Conservation (phyloP, 2,113 vertebrate genomes). For the Ceuthmochares aereus region DNA sequence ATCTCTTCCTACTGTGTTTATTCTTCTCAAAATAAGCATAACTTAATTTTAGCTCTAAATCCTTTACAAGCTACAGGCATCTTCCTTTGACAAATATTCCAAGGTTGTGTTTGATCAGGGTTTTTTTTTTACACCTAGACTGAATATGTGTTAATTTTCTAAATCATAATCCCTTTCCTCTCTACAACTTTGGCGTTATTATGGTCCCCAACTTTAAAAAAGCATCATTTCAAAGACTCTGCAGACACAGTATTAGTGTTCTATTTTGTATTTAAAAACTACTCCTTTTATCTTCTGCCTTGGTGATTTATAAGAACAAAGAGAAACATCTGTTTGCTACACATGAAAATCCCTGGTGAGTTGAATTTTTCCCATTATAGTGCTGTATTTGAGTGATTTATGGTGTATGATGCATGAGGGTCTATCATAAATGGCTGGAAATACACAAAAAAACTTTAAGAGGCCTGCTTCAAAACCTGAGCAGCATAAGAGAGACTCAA, state of each 20-base stretch:
- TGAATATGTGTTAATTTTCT: neutral
- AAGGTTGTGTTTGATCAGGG: accelerated
- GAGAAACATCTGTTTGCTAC: neutral
- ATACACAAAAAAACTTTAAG: neutral
- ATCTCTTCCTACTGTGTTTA: neutral
- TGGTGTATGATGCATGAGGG: neutral
- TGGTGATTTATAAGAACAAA: neutral
- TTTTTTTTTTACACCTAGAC: neutral
- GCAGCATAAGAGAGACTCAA: neutral
- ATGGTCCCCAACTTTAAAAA: neutral
- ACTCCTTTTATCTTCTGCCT: neutral
- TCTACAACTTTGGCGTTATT: neutral
- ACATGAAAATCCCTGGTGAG: neutral
- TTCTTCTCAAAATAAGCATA: neutral
- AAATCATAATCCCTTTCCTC: neutral
- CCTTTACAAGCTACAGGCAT: neutral
- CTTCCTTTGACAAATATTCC: neutral
- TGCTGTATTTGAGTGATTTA: neutral
- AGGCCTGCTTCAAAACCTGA: neutral
- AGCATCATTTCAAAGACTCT: neutral
- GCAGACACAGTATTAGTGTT: neutral
- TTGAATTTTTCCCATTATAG: neutral
- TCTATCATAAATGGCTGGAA: neutral
- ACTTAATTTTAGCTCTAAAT: neutral
- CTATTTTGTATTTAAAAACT: neutral